phyloP scores from a whole-genome alignment of 64 coral and sea anemone species.

The Pocillopora verrucosa region DNA sequence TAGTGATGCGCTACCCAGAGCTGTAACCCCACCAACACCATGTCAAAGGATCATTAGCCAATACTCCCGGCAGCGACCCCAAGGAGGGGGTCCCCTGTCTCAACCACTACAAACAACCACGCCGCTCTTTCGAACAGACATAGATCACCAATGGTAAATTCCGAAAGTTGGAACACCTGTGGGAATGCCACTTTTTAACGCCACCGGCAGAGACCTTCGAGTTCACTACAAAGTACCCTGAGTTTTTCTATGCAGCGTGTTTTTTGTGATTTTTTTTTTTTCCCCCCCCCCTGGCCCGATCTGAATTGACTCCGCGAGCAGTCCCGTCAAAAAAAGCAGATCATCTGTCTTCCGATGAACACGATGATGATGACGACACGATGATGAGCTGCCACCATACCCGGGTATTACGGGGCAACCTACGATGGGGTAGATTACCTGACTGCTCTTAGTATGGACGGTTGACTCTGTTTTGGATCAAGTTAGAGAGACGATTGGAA shows the following conservation, averaged over 20 bases:
- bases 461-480: conserved; percentile 41
- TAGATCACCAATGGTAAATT: background rate
- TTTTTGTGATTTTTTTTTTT: too few relatives aligned
- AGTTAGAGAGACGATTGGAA: conserved; percentile 36
- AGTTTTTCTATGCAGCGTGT: conserved; percentile 30
- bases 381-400: conserved; percentile 30
- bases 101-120: background rate
- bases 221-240: background rate
- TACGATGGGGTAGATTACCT: background rate
- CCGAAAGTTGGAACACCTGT: conserved; percentile 25
- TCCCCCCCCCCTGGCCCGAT: conserved; percentile 24
- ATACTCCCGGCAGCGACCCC: conserved; percentile 26
- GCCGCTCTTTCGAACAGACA: background rate
- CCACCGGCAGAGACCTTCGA: background rate
- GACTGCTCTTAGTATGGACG: background rate
- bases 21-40: conserved; percentile 66
- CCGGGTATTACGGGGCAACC: background rate
- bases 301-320: conserved; percentile 21
- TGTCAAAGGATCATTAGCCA: conserved; percentile 44
- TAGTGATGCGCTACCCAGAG: conserved; percentile 67
- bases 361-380: conserved; percentile 4
- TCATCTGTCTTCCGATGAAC: conserved; percentile 25
- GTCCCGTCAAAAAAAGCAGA: conserved; percentile 10
- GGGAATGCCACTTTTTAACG: conserved; percentile 29
- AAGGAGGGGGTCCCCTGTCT: conserved; percentile 5